Conservation (phyloP, 2,797 vertebrate genomes). For the Poeciliopsis presidionis region DNA sequence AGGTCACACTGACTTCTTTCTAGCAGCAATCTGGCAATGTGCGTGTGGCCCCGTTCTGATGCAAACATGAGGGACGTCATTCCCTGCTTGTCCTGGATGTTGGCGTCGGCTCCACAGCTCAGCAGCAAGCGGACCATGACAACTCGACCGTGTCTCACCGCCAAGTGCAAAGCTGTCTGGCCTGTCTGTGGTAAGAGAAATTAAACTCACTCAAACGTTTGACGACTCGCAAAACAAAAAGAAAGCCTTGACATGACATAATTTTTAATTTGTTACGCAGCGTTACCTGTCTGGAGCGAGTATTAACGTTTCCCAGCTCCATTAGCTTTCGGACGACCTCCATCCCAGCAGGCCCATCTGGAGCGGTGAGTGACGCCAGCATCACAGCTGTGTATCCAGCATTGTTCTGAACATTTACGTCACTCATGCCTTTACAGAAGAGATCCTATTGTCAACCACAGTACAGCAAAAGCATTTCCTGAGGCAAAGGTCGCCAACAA, state of each 20-base stretch:
- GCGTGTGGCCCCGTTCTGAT: constrained; percentile 84
- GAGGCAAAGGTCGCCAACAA: not conserved
- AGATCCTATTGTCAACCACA: not conserved
- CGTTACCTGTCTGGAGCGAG: constrained; percentile 84
- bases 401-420: constrained; percentile 89
- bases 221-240: not conserved
- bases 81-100: constrained; percentile 90
- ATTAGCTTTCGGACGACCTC: constrained; percentile 90
- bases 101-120: constrained; percentile 86
- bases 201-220: not conserved
- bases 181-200: constrained; percentile 78
- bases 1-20: constrained; percentile 87
- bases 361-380: constrained; percentile 88
- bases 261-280: not conserved
- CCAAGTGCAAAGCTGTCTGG: constrained; percentile 93
- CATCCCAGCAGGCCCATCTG: constrained; percentile 86
- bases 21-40: constrained; percentile 88
- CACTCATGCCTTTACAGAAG: constrained; percentile 76
- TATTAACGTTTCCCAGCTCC: constrained; percentile 87
- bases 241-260: not conserved
- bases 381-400: constrained; percentile 93
- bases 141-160: constrained; percentile 88
- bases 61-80: constrained; percentile 92
- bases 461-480: not conserved
- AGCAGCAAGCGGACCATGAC: constrained; percentile 91